Evolutionary conservation across 2,797 vertebrate genomes (phyloP).

Genomic region (Hylomyscus alleni): DNA sequence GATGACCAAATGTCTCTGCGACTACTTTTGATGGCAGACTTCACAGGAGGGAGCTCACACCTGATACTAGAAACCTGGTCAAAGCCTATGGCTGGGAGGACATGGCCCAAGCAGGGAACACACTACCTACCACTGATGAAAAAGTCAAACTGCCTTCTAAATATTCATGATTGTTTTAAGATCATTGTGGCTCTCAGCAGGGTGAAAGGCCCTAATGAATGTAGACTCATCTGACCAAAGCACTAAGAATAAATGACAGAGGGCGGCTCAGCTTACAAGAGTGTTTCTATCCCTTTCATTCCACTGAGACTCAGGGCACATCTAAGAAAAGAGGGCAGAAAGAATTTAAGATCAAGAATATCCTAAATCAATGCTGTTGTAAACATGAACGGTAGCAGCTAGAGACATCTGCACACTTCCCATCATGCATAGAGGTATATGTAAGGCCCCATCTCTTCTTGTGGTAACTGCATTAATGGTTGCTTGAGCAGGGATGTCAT

Average conservation of each 20-base stretch:
- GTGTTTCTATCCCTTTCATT: neutral
- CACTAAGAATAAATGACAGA: neutral
- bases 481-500: neutral
- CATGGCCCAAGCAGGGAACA: neutral
- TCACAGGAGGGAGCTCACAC: neutral
- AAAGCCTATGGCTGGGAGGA: neutral
- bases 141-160: neutral
- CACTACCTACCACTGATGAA: neutral
- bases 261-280: neutral
- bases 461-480: neutral
- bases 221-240: neutral
- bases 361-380: neutral
- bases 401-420: neutral
- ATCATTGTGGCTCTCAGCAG: neutral
- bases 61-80: neutral
- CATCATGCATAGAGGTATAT: neutral
- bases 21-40: no score
- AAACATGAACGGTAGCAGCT: neutral
- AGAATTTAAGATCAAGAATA: neutral
- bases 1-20: neutral
- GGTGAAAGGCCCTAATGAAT: neutral
- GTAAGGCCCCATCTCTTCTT: neutral
- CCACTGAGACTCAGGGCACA: neutral
- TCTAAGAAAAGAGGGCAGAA: neutral
- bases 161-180: neutral